Evolutionary conservation across 2,113 vertebrate genomes (phyloP), one percentile per base, ranked within the genome.

Genomic region (Neofelis nebulosa): DNA sequence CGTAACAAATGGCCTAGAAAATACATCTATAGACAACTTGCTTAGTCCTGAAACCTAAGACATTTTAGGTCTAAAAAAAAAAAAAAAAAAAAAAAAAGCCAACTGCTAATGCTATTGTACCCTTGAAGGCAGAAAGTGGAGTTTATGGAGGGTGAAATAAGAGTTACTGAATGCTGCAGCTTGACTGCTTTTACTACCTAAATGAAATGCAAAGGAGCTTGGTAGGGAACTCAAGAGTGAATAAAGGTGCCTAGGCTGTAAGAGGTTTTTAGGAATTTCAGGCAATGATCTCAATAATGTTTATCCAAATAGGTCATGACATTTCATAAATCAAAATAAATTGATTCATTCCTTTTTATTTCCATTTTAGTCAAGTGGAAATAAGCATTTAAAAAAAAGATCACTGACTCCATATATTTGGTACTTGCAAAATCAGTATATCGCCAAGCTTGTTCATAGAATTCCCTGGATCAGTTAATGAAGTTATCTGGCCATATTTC

Each of bases 81-180:
- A 29, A 71, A 57, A 55, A 76, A 50, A 76, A 50, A 83, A 76
- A 52, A 78, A 50, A 83, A 65, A 61, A 95, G n/a, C 11, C 2
- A 31, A 65, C 29, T 29, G 69, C 12, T 96, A 98, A 95, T 94
- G 31, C 45, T 81, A 21, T 0, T 7, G 36, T 91, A 82, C 45
- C 29, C 94, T 96, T 82, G 74, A 33, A 96, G 52, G 79, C 73
- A 98, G 83, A 95, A 96, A 97, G 55, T n/a, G 1, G 4, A 90
- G 50, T 95, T 96, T 95, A 98, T 90, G 96, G 94, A 96, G 94
- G 92, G 57, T 98, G 96, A 99, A 98, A 98, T 95, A 96, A 19
- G 48, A 98, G 18, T 95, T 81, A 95, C 33, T 85, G 88, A 94
- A 88, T 90, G 91, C 38, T 82, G 45, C 52, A 86, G 36, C 68